Evolutionary conservation across 2,888 invertebrate species (phyloP).

Genomic region (Himalopsyche anomala): DNA sequence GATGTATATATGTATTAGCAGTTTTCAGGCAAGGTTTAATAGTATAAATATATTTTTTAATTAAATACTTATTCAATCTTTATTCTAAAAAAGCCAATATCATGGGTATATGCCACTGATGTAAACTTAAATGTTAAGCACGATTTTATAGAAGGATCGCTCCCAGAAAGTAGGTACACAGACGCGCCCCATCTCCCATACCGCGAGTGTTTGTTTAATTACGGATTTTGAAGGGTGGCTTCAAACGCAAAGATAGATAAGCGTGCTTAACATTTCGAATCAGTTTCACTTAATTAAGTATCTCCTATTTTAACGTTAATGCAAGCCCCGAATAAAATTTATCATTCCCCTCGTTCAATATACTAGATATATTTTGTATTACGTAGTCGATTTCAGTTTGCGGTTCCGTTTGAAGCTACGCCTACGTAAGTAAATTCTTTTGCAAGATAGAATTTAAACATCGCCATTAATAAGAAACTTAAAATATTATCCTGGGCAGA

Average conservation of each 20-base stretch:
- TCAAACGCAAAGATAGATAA: slow-evolving; percentile 32
- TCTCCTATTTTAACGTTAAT: slow-evolving; percentile 41
- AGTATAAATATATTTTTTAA: too few relatives aligned
- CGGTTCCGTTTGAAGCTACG: too few relatives aligned
- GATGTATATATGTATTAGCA: too few relatives aligned
- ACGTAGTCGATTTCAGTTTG: too few relatives aligned
- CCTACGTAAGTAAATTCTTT: too few relatives aligned
- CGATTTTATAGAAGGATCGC: slow-evolving; percentile 16
- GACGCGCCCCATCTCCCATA: not conserved
- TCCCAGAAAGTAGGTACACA: not conserved
- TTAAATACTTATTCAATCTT: too few relatives aligned
- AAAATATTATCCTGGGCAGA: too few relatives aligned
- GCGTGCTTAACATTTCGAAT: slow-evolving; percentile 45
- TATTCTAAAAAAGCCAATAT: too few relatives aligned
- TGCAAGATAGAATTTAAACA: too few relatives aligned
- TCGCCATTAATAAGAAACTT: too few relatives aligned
- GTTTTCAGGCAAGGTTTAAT: too few relatives aligned
- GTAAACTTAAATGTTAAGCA: slow-evolving; percentile 10
- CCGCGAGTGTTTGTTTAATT: slow-evolving; percentile 44
- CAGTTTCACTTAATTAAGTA: slow-evolving; percentile 54
- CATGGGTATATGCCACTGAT: not conserved
- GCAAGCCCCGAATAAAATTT: slow-evolving; percentile 45
- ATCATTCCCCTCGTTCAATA: not conserved
- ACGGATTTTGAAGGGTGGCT: slow-evolving; percentile 35
- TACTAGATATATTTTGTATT: slow-evolving; percentile 1